Evolutionary conservation across 2,797 vertebrate genomes (phyloP).

Genomic region (Urophycis tenuis): DNA sequence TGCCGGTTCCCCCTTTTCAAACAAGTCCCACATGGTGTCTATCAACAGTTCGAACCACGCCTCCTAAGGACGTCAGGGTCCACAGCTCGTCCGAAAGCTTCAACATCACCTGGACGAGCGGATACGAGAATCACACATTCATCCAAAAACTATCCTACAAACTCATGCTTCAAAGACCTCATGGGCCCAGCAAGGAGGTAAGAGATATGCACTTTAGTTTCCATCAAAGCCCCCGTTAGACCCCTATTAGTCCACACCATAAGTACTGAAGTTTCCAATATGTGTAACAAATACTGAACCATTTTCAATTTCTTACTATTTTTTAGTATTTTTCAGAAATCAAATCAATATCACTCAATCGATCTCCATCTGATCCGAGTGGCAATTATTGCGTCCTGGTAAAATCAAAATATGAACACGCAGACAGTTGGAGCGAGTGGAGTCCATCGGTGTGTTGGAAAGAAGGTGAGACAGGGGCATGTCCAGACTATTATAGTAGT

Average conservation of each 20-base stretch:
- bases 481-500: background rate
- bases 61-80: slow-evolving; percentile 34
- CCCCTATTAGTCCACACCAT: background rate
- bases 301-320: background rate
- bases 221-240: background rate
- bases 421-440: slow-evolving; percentile 37
- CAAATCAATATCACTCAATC: accelerated
- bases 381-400: slow-evolving; percentile 39
- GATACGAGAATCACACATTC: background rate
- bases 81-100: slow-evolving; percentile 5
- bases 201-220: background rate
- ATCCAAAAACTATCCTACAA: accelerated
- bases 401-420: accelerated
- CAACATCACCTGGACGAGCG: slow-evolving; percentile 43
- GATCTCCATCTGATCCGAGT: background rate
- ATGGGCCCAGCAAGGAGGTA: background rate
- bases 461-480: slow-evolving; percentile 9
- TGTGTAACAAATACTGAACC: background rate
- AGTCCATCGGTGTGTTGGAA: slow-evolving; percentile 34
- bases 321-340: accelerated
- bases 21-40: background rate
- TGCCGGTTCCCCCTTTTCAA: background rate
- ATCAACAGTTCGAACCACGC: slow-evolving; percentile 48
- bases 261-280: background rate
- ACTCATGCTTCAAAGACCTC: background rate